A percentile compares a stretch with the other conserved stretches of the same genome.
Evolutionary conservation across 92 coral and sea anemone species (phyloP).

Genomic region (Palythoa caribaeorum): DNA sequence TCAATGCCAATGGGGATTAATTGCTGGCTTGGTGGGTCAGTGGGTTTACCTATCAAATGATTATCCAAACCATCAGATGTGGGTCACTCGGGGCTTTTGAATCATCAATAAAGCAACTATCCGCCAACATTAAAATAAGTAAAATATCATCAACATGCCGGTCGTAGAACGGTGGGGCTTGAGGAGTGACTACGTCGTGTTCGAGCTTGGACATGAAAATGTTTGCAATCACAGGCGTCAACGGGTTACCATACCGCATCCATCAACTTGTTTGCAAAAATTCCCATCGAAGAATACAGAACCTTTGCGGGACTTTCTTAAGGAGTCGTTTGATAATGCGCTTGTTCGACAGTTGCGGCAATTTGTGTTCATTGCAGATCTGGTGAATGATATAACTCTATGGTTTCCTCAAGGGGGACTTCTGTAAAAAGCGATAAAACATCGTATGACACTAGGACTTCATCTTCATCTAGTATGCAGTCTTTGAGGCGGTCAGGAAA

Average conservation of each 20-base stretch:
- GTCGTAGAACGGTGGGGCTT: neutral
- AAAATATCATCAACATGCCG: no score
- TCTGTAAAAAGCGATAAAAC: neutral
- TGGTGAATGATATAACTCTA: neutral
- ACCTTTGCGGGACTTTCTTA: neutral
- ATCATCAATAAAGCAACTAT: no score
- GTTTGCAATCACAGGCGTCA: neutral
- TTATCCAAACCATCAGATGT: no score
- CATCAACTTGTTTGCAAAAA: neutral
- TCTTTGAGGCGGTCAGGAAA: neutral
- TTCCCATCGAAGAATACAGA: conserved; percentile 2
- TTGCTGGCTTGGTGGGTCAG: no score
- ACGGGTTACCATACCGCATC: neutral
- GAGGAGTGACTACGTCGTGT: no score
- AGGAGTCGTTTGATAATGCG: neutral
- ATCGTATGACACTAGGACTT: neutral
- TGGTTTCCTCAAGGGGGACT: neutral
- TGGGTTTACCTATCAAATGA: no score
- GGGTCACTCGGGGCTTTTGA: no score
- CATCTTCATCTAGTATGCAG: neutral
- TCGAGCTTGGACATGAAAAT: no score
- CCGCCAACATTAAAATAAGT: no score
- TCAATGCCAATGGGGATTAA: no score
- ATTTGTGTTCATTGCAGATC: neutral
- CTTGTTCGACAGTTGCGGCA: neutral